Conservation (phyloP, 2,797 vertebrate species). For the Spheniscus humboldti region DNA sequence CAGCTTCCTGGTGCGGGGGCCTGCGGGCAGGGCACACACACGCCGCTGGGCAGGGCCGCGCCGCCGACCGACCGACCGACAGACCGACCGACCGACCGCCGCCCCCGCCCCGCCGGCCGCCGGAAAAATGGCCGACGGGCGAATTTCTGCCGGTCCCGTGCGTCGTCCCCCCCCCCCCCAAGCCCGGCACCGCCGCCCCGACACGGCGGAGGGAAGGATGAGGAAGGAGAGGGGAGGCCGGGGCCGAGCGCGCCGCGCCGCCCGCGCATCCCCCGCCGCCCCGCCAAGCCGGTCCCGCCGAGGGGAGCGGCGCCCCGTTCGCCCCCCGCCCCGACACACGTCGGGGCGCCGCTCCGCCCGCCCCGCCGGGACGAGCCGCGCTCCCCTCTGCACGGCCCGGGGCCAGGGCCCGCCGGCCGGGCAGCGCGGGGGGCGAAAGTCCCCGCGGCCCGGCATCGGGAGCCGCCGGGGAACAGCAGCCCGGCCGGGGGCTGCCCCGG, state of each 20-base stretch:
- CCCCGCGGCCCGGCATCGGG: neutral
- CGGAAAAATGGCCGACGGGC: constrained; percentile 39
- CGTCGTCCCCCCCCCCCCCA: neutral
- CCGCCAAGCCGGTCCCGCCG: no score
- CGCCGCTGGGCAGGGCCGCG: constrained; percentile 43
- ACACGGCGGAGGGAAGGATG: neutral
- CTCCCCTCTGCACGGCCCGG: neutral
- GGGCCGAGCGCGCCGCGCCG: no score
- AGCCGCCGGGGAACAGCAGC: neutral
- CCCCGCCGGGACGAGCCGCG: neutral
- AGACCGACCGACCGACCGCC: neutral
- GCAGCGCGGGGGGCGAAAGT: neutral
- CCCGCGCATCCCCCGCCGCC: no score
- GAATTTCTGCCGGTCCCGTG: neutral
- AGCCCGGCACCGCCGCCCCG: neutral
- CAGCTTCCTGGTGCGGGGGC: constrained; percentile 94
- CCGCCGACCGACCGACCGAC: neutral
- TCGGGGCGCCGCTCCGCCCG: neutral
- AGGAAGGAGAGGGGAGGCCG: no score
- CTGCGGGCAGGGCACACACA: constrained; percentile 73
- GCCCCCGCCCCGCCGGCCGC: neutral
- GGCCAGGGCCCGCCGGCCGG: neutral
- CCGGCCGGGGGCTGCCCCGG: neutral
- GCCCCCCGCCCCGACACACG: neutral
- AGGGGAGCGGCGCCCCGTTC: neutral